Conservation (phyloP, 2,797 vertebrate species). For the Liparis tanakae region DNA sequence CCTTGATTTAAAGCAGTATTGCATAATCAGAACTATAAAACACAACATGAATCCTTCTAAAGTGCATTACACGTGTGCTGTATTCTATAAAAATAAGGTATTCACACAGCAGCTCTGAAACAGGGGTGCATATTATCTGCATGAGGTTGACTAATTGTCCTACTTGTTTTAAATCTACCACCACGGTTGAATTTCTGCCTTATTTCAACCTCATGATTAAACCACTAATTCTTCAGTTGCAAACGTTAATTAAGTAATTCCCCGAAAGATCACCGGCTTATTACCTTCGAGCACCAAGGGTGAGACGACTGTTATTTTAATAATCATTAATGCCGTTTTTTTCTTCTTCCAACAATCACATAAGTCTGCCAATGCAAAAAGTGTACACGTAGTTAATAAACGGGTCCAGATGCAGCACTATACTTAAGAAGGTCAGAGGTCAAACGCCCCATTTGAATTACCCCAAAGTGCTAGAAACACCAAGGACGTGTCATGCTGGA, state of each 20-base stretch:
- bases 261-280: neutral
- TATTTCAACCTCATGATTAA: neutral
- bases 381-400: neutral
- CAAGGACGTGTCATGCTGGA: too few species aligned
- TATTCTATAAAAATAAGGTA: too few species aligned
- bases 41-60: too few species aligned
- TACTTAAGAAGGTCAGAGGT: too few species aligned
- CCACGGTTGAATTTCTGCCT: neutral
- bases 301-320: neutral
- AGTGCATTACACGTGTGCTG: too few species aligned
- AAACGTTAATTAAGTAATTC: neutral
- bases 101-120: too few species aligned
- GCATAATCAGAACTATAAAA: neutral
- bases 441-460: neutral
- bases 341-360: neutral
- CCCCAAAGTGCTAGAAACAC: too few species aligned
- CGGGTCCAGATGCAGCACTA: neutral
- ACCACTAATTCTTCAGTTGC: neutral
- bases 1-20: conserved; percentile 1
- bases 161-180: neutral
- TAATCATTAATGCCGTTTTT: neutral
- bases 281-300: neutral
- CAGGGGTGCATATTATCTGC: neutral
- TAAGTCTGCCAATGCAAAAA: neutral
- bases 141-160: neutral